Evolutionary conservation across 1,140 invertebrate species (phyloP), one percentile per base, ranked within the genome.

Genomic region (Diplogasteroides magnus): DNA sequence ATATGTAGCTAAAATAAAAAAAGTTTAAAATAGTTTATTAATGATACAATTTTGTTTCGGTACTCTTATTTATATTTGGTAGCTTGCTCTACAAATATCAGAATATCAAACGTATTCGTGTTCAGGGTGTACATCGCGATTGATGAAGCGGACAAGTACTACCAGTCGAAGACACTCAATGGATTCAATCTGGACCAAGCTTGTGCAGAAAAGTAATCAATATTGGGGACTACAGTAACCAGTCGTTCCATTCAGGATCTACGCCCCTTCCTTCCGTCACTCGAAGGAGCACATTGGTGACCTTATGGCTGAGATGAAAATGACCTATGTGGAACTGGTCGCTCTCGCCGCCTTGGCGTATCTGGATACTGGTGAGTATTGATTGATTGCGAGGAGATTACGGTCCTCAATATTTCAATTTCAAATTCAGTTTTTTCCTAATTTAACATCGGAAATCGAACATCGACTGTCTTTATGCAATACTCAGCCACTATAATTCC

Each of bases 111-210:
- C 66, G 15, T 0, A 14, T 11, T 71, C 55, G n/a, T 71, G 14
- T 68, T 28, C 55, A 69, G 68, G 32, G 64, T 66, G 19, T 74
- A 74, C 55, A 74, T 74, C 31, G 73, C 68, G 19, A 69, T 73
- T 56, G 62, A 74, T 13, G 26, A 71, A 28, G 29, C 67, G 1
- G 67, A 73, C 14, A 68, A 74, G 26, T 74, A 74, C 68, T 74
- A 74, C 55, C 29, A 25, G 15, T 48, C 61, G 31, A 62, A 62
- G 1, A 61, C 61, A n/a, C 2, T 74, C 32, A 63, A 70, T 19
- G 65, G 62, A 31, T 56, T 74, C n/a, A 72, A 72, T 26, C 56
- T 74, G 1, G 72, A 68, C 48, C 62, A 64, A 37, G 61, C 48
- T n/a, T 68, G 65, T 6, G 73, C 73, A 19, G 64, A 19, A 37